Conservation (phyloP, 2,113 vertebrate species). For the Stomatorhinus ivindoensis region DNA sequence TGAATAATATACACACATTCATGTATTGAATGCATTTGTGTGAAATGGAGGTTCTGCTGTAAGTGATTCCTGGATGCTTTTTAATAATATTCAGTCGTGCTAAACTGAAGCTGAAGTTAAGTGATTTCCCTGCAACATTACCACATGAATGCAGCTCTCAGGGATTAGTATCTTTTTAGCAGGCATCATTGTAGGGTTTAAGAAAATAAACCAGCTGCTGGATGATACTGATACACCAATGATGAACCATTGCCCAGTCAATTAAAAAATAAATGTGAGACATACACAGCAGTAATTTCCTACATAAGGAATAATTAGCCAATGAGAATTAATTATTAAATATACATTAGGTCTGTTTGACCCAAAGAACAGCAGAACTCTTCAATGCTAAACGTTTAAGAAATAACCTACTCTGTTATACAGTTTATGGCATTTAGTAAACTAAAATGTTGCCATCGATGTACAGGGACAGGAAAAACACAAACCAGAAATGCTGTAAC, state of each 20-base stretch:
- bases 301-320: not conserved
- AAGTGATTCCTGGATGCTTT: not conserved
- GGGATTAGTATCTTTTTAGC: not conserved
- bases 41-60: not conserved
- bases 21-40: not conserved
- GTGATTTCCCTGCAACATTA: not conserved
- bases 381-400: not conserved
- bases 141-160: not conserved
- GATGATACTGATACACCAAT: not conserved
- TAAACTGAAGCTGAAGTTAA: not conserved
- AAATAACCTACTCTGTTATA: not conserved
- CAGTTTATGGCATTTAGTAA: not conserved
- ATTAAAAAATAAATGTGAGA: not conserved
- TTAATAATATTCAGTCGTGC: not conserved
- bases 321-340: not conserved
- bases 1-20: not conserved
- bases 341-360: not conserved
- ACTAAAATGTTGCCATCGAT: not conserved
- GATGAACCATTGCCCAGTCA: not conserved
- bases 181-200: not conserved
- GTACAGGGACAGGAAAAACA: not conserved
- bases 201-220: not conserved
- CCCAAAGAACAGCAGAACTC: not conserved
- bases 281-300: not conserved
- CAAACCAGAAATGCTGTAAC: not conserved